Evolutionary conservation across 2,888 invertebrate species (phyloP).

Genomic region (Aphidius colemani): DNA sequence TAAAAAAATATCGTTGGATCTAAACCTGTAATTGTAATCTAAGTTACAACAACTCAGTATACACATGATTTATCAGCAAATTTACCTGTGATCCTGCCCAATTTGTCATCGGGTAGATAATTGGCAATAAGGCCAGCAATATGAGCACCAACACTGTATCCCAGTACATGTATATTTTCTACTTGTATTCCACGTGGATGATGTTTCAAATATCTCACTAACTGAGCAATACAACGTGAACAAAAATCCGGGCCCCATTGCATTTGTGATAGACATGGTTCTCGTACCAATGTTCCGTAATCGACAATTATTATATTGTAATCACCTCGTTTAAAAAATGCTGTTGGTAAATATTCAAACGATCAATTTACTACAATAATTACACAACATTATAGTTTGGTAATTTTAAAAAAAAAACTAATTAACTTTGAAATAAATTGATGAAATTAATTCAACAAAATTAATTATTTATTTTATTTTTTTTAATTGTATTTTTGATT

Average conservation of each 20-base stretch:
- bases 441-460: no score
- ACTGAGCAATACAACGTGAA: conserved; percentile 76
- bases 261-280: conserved; percentile 80
- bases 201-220: conserved; percentile 76
- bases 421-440: no score
- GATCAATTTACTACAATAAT: background rate
- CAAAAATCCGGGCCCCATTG: conserved; percentile 63
- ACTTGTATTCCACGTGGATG: conserved; percentile 79
- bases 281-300: conserved; percentile 77
- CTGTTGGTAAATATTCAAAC: conserved; percentile 53
- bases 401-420: no score
- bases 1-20: conserved; percentile 86
- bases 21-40: conserved; percentile 64
- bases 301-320: conserved; percentile 89
- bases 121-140: conserved; percentile 84
- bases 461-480: no score
- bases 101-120: conserved; percentile 74
- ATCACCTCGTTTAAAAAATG: conserved; percentile 78
- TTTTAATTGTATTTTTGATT: no score
- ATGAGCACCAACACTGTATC: conserved; percentile 87
- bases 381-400: no score
- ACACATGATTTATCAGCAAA: background rate
- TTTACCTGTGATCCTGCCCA: conserved; percentile 80
- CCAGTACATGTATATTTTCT: conserved; percentile 78
- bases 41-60: conserved; percentile 19